These are phyloP conservation scores for Guaruba guarouba DNA, from an alignment of 2,113 vertebrate species.

Conservation along the genomic window DNA sequence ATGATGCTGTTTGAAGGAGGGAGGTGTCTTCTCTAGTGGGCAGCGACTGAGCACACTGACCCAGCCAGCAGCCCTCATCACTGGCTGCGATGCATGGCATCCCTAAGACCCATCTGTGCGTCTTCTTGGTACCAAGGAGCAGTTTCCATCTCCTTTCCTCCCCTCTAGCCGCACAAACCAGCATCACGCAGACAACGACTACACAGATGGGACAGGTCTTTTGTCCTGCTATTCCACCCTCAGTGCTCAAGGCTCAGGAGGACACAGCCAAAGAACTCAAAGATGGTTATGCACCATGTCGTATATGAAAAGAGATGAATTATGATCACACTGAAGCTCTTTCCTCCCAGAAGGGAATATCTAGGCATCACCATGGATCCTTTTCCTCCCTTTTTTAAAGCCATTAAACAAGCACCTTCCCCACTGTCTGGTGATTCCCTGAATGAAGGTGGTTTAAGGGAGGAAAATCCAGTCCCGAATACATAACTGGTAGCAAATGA, in stretches of 20 bases:
- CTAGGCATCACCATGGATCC: not conserved
- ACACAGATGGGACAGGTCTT: not conserved
- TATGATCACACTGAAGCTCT: not conserved
- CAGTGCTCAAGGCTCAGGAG: not conserved
- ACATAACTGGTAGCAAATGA: not conserved
- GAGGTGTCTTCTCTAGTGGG: not conserved
- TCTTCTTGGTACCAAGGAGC: not conserved
- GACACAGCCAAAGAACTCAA: not conserved
- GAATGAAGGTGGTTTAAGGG: not conserved
- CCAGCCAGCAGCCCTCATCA: not conserved
- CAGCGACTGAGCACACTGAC: not conserved
- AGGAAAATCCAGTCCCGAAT: not conserved
- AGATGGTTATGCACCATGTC: not conserved
- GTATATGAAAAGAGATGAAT: not conserved
- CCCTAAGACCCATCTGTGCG: not conserved
- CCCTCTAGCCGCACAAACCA: not conserved
- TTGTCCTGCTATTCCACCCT: not conserved
- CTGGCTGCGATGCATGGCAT: fast-evolving
- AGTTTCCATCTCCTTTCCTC: not conserved
- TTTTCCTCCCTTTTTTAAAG: not conserved
- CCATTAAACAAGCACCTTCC: not conserved
- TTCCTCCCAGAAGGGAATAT: not conserved
- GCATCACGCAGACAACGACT: not conserved
- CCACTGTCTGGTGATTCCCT: not conserved
- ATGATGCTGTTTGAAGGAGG: not conserved